Base-by-base conservation (phyloP, 2,797 vertebrate species). In the Yasuhikotakia modesta region DNA sequence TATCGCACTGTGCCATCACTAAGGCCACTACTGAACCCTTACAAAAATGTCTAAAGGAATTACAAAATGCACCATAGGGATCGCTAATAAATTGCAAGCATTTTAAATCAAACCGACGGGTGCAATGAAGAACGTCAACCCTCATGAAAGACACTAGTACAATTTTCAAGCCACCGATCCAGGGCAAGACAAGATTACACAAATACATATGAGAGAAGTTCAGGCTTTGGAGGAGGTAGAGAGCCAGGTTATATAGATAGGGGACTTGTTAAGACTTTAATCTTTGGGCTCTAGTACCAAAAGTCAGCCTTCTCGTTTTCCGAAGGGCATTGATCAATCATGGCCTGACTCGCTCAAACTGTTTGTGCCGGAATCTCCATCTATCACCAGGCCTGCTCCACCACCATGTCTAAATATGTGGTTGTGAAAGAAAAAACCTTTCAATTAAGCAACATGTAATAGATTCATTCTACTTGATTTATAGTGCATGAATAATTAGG, bases 281-380 rank as follows among this genome's bases (percentile, higher is more conserved):
- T 93, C 91, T 92, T 86, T 81, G 88, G 87, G 85, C 91, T 93
- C 91, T 92, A 92, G 91, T 94, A 92, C 87, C 88, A 86, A 92
- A 89, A 95, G 94, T 93, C 92, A 92, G 50, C 27, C 57, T 32
- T 70, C 46, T 76, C 64, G 22, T 93, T 91, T 87, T 93, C 94
- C 95, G 96, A 92, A 90, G 94, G 96, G 95, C 92, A 93, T 94
- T 94, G 95, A 97, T 99, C 94, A 96, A 95, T 97, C 96, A 97
- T 90, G 83, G 91, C 90, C 92, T 96, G 96, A 96, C 95, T 97
- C 92, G 92, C 93, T 96, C 94, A 97, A 97, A 98, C 95, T 94
- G 95, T 96, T 96, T 95, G 93, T 90, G 91, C 93, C 93, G 88
- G 93, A 92, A 95, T 95, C 92, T 92, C 93, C 95, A 98, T 98